Percentiles rank a stretch among this genome's conserved stretches.
Evolutionary conservation across 2,113 vertebrate genomes (phyloP).

Genomic region (Sterna hirundo): DNA sequence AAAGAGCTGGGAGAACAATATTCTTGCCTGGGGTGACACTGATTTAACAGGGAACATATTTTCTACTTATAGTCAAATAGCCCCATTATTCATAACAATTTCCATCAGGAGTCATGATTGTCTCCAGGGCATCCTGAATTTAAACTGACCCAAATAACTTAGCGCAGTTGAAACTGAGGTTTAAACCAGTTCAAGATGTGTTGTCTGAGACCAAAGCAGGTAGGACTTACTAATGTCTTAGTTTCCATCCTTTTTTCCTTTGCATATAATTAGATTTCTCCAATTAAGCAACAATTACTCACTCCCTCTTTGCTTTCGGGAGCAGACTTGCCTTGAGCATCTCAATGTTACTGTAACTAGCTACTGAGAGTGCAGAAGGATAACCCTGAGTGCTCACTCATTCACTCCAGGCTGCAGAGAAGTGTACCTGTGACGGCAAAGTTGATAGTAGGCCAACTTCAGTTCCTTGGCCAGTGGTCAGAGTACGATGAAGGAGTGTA

Average conservation of each 20-base stretch:
- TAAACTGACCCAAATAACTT: conserved; percentile 58
- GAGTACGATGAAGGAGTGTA: not conserved
- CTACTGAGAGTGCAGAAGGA: not conserved
- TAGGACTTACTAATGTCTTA: not conserved
- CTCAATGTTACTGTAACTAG: not conserved
- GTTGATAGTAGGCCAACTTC: not conserved
- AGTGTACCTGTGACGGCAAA: not conserved
- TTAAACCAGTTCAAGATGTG: conserved; percentile 18
- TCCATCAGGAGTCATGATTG: conserved; percentile 45
- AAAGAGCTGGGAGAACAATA: conserved; percentile 10
- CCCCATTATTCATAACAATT: conserved; percentile 48
- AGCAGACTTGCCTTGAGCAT: not conserved
- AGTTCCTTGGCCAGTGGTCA: not conserved
- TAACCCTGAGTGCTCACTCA: not conserved
- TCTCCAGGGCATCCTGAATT: conserved; percentile 52
- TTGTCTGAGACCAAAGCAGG: not conserved
- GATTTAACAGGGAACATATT: conserved; percentile 53
- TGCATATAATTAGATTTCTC: not conserved
- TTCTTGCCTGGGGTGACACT: conserved; percentile 42
- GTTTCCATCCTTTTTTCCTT: not conserved
- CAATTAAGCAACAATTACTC: not conserved
- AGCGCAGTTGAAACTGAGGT: not conserved
- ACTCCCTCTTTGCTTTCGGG: not conserved
- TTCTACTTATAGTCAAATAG: conserved; percentile 48
- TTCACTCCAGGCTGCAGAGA: not conserved